Percentiles rank a stretch among this genome's conserved stretches.
Evolutionary conservation across 2,113 vertebrate species (phyloP).

Genomic region (Pelecanus crispus): DNA sequence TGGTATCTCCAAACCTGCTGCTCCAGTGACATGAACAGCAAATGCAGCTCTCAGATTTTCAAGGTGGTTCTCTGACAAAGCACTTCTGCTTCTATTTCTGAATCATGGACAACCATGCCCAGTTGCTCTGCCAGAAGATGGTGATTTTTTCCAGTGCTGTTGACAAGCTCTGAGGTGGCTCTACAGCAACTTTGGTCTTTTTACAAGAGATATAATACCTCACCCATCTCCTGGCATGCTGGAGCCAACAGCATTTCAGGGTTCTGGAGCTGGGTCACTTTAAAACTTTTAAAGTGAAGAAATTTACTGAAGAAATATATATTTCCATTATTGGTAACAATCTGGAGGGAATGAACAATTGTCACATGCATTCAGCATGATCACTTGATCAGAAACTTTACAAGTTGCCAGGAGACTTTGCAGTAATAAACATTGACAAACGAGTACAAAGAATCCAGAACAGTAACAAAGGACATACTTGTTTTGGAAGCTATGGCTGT

Average conservation of each 20-base stretch:
- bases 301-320: background rate
- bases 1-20: background rate
- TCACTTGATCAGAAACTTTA: background rate
- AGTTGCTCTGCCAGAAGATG: background rate
- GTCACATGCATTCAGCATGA: background rate
- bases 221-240: background rate
- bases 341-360: background rate
- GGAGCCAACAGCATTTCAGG: background rate
- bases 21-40: background rate
- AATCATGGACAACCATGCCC: accelerated
- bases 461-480: background rate
- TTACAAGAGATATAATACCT: background rate
- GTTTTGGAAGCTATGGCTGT: background rate
- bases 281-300: background rate
- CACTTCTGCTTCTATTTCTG: background rate
- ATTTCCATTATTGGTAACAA: background rate
- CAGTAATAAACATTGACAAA: background rate
- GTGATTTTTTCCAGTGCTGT: background rate
- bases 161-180: background rate
- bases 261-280: background rate
- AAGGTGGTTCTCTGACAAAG: background rate
- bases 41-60: background rate
- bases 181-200: background rate
- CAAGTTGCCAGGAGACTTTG: background rate
- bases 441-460: background rate